Percentiles rank a stretch among this genome's conserved stretches.
phyloP scores from a whole-genome alignment of 2,797 vertebrate genomes.

The Notoglanidium macrostoma region DNA sequence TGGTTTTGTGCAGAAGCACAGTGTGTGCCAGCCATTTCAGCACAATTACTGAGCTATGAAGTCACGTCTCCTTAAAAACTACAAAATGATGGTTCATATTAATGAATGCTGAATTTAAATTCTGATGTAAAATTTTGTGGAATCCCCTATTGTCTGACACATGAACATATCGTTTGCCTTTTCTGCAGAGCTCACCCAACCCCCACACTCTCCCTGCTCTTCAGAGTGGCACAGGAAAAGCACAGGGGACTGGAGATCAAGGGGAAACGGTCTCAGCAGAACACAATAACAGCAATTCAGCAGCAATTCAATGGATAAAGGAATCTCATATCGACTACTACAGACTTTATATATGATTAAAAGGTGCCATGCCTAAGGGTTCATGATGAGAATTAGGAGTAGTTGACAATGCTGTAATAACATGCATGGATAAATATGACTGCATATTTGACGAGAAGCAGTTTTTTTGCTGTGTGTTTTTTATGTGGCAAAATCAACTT shows the following conservation, averaged over 20 bases:
- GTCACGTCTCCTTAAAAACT: neutral
- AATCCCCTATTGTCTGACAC: conserved; percentile 1
- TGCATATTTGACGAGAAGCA: neutral
- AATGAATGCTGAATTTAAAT: conserved; percentile 12
- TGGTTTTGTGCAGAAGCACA: neutral
- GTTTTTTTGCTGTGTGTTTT: neutral
- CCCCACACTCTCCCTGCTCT: conserved; percentile 9
- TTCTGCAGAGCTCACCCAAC: conserved; percentile 19
- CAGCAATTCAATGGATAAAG: conserved; percentile 1
- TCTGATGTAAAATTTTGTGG: neutral
- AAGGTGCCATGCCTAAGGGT: neutral
- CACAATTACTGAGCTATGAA: conserved; percentile 23
- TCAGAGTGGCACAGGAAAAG: conserved; percentile 11
- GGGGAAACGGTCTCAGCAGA: conserved; percentile 6
- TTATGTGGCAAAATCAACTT: neutral
- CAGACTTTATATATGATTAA: neutral
- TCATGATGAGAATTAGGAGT: neutral
- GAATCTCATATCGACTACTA: neutral
- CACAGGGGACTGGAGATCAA: conserved; percentile 2
- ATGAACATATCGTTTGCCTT: conserved; percentile 24
- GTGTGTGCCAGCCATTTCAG: conserved; percentile 8
- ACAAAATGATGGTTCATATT: conserved; percentile 7
- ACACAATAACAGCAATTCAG: conserved; percentile 11
- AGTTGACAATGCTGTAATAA: neutral
- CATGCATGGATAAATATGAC: neutral